These are phyloP conservation scores for Lomographa bimaculata DNA, from an alignment of 2,888 invertebrate genomes.

Conservation along the genomic window DNA sequence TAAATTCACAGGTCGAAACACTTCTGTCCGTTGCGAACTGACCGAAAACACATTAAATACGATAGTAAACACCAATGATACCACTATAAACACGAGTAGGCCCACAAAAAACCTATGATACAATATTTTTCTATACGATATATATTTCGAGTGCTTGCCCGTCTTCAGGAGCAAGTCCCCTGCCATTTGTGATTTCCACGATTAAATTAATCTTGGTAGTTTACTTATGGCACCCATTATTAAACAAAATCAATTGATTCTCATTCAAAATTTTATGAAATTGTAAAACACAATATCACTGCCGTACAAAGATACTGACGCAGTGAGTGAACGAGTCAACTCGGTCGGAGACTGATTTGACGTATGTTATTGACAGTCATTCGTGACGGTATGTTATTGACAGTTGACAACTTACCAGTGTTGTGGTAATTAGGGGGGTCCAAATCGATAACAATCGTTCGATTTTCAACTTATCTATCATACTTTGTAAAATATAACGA, in stretches of 20 bases:
- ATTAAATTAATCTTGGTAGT: constrained; percentile 67
- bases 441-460: too few species aligned
- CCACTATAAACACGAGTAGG: constrained; percentile 81
- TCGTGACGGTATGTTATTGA: not conserved
- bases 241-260: constrained; percentile 59
- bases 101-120: constrained; percentile 85
- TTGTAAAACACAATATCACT: constrained; percentile 60
- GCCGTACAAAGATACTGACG: constrained; percentile 54
- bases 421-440: too few species aligned
- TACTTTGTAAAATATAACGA: too few species aligned
- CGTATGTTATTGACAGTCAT: constrained; percentile 2
- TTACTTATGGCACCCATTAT: constrained; percentile 77
- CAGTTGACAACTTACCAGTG: constrained; percentile 9
- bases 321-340: constrained; percentile 32
- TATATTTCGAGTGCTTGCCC: constrained; percentile 74
- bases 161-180: constrained; percentile 73
- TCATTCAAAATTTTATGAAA: constrained; percentile 71
- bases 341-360: constrained; percentile 2
- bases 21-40: constrained; percentile 71
- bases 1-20: constrained; percentile 78
- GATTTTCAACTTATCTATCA: too few species aligned
- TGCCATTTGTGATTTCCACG: constrained; percentile 75
- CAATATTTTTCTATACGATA: constrained; percentile 75
- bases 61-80: constrained; percentile 81
- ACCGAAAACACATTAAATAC: constrained; percentile 75